A percentile compares a stretch with the other conserved stretches of the same genome.
Conservation (phyloP, 2,888 invertebrate genomes). For the Pogonocherus hispidulus region DNA sequence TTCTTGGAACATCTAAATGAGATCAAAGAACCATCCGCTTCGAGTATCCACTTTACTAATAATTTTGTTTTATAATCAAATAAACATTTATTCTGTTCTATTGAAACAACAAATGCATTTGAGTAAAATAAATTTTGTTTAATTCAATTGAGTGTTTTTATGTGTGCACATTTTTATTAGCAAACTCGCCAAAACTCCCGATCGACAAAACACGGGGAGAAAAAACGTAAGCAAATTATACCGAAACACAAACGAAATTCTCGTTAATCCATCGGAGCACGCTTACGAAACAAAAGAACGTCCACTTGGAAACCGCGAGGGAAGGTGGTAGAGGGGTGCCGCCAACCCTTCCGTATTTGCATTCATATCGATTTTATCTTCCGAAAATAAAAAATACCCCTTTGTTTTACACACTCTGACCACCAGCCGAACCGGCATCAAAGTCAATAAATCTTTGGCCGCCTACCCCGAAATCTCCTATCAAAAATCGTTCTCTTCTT, state of each 20-base stretch:
- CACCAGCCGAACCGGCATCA: conserved; percentile 34
- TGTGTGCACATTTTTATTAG: no score
- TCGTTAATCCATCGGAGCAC: conserved; percentile 44
- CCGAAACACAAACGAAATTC: conserved; percentile 42
- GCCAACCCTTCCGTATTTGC: conserved; percentile 42
- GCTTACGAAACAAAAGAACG: conserved; percentile 46
- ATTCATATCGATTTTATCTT: conserved; percentile 49
- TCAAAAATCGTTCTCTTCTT: conserved; percentile 37
- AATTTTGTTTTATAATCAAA: no score
- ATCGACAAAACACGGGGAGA: conserved; percentile 28
- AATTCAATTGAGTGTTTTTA: no score
- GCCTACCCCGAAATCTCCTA: conserved; percentile 30
- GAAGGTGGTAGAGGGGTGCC: conserved; percentile 25
- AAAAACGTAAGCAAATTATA: conserved; percentile 44
- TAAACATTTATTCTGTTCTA: no score
- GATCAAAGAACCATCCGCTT: no score
- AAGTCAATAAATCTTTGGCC: conserved; percentile 44
- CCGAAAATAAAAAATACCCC: conserved; percentile 41
- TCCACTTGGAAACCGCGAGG: conserved; percentile 46
- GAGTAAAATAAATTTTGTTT: no score
- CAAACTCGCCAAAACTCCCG: conserved; percentile 26
- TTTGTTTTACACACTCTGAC: conserved; percentile 40
- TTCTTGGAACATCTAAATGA: no score
- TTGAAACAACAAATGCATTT: no score
- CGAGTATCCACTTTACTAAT: no score